Base-by-base conservation (phyloP, 1,140 invertebrate genomes). In the Pseudomyrmex concolor region DNA sequence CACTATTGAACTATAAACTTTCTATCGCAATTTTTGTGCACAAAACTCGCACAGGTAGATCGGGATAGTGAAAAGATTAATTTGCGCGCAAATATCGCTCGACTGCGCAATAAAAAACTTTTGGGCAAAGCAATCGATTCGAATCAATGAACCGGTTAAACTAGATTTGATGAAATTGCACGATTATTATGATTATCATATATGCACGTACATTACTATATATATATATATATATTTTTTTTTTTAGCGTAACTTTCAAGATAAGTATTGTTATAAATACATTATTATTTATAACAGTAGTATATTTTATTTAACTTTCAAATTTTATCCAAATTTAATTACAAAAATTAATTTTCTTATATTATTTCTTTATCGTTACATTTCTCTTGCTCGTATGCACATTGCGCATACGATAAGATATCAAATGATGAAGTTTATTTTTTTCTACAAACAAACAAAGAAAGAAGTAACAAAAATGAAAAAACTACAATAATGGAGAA, bases 121-220 rank as follows among this genome's bases (percentile, higher is more conserved):
- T 34, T 34, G 34, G 34, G 50, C 13, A 15, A 48, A 78, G 51
- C 19, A 50, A 4, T 64, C 60, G 51, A 51, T 57, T 45, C 19
- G 19, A 78, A 55, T 54, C n/a, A n/a, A 76, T 77, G 48, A 13
- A 77, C 50, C 54, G 54, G 54, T 48, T 68, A 59, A 78, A 59
- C 12, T 25, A n/a, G 13, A 48, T 70, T 78, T 22, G 25, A 67
- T 8, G 1, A 70, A 80, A 59, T 80, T 70, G 34, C 25, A 25
- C 13, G 25, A 13, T 34, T 34, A 68, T 1, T 68, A 13, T 13
- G 15, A 70, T 25, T n/a, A 45, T n/a, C 2, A 34, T 7, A 34
- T 34, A 34, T 5, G 34, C 34, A 5, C 19, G 43, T 68, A 70
- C 15, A 4, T 55, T 76, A 59, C 5, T 7, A 34, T 34, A 34